These are phyloP conservation scores for Campoplex nolae DNA, from an alignment of 2,888 invertebrate genomes.

Conservation along the genomic window DNA sequence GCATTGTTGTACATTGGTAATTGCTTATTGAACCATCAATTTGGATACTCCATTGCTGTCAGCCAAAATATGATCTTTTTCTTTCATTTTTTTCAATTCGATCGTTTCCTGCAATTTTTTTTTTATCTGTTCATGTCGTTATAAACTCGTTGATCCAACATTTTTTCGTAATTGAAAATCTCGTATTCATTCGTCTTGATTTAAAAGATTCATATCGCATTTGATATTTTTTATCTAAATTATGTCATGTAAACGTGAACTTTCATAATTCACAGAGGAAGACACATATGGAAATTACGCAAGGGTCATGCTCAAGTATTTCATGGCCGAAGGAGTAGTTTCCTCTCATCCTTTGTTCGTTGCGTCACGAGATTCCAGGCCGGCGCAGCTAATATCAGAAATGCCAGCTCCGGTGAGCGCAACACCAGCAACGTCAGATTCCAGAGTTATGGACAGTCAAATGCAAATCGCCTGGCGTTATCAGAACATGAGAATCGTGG, in stretches of 20 bases:
- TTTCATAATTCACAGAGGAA: slow-evolving; percentile 89
- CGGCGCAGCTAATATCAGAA: slow-evolving; percentile 87
- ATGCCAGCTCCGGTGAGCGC: slow-evolving; percentile 87
- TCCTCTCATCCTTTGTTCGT: slow-evolving; percentile 91
- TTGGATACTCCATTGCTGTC: too few relatives aligned
- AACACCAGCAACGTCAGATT: slow-evolving; percentile 72
- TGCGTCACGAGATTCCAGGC: slow-evolving; percentile 90
- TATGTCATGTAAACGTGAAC: background rate
- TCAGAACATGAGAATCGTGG: slow-evolving; percentile 89
- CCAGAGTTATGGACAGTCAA: slow-evolving; percentile 84
- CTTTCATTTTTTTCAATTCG: background rate
- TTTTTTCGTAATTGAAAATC: background rate
- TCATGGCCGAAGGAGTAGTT: slow-evolving; percentile 94
- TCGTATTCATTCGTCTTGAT: background rate
- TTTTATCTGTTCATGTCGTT: background rate
- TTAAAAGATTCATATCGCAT: background rate
- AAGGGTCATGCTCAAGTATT: slow-evolving; percentile 92
- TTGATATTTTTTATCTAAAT: background rate
- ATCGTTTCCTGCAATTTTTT: background rate
- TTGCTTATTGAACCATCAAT: too few relatives aligned
- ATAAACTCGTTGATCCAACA: background rate
- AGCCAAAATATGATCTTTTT: background rate
- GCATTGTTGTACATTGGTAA: too few relatives aligned
- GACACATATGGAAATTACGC: slow-evolving; percentile 92
- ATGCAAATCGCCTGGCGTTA: slow-evolving; percentile 97